A percentile compares a stretch with the other conserved stretches of the same genome.
These are phyloP conservation scores for Agonopterix arenella DNA, from an alignment of 2,888 invertebrate genomes.

Conservation along the genomic window DNA sequence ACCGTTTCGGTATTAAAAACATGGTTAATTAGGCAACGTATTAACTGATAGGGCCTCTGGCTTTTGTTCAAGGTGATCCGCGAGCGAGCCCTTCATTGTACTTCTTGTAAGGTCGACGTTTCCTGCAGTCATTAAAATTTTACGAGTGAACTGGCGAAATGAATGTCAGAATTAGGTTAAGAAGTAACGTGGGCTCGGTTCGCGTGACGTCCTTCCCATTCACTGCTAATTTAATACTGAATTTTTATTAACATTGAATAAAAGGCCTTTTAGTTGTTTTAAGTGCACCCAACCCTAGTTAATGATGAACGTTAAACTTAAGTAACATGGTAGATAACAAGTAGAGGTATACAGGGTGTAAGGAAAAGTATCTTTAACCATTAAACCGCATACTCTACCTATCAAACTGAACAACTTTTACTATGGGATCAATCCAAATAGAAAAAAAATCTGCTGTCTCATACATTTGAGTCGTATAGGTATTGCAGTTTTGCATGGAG, in stretches of 20 bases:
- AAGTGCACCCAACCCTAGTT: too few species aligned
- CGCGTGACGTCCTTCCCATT: slow-evolving; percentile 47
- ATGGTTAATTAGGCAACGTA: slow-evolving; percentile 32
- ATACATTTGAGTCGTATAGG: too few species aligned
- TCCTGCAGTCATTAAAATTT: slow-evolving; percentile 68
- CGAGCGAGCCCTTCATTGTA: slow-evolving; percentile 37
- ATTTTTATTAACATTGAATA: slow-evolving; percentile 4
- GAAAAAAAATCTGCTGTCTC: too few species aligned
- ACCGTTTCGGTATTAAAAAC: slow-evolving; percentile 13
- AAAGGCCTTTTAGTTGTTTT: too few species aligned
- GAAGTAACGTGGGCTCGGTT: slow-evolving; percentile 49
- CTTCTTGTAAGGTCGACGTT: slow-evolving; percentile 49
- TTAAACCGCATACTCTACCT: too few species aligned
- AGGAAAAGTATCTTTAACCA: too few species aligned
- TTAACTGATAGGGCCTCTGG: slow-evolving; percentile 22
- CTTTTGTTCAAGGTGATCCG: slow-evolving; percentile 32
- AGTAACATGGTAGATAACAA: too few species aligned
- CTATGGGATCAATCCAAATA: too few species aligned
- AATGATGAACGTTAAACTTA: slow-evolving; percentile 3
- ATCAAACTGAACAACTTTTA: too few species aligned
- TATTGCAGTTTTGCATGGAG: too few species aligned
- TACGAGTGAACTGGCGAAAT: slow-evolving; percentile 70
- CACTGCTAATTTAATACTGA: slow-evolving; percentile 40
- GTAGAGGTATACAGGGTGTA: too few species aligned
- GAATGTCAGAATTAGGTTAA: slow-evolving; percentile 71